phyloP scores from a whole-genome alignment of 2,113 vertebrate genomes.

The Scalopus aquaticus region DNA sequence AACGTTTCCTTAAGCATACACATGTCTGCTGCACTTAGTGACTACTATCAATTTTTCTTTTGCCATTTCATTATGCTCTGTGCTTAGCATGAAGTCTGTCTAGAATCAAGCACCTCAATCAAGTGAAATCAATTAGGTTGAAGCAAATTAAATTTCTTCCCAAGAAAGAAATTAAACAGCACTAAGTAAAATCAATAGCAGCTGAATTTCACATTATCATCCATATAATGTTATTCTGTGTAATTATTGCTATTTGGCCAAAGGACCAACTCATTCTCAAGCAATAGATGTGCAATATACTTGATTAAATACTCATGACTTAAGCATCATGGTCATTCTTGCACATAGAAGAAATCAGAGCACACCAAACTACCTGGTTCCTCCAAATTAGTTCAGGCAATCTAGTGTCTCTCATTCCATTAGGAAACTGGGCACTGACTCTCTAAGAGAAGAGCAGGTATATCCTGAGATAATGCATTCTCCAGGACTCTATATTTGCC shows the following conservation, averaged over 20 bases:
- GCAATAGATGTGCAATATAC: neutral
- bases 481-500: neutral
- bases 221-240: neutral
- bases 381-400: neutral
- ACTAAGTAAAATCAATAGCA: slow-evolving; percentile 16
- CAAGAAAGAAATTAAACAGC: slow-evolving; percentile 28
- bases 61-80: neutral
- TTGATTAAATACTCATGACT: neutral
- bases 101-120: neutral
- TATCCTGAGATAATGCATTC: neutral
- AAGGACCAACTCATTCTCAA: neutral
- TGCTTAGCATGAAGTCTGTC: neutral
- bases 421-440: neutral
- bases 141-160: slow-evolving; percentile 15
- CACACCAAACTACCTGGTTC: neutral
- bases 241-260: neutral
- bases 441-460: neutral
- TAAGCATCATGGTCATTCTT: neutral
- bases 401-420: neutral
- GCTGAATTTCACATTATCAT: neutral
- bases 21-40: neutral
- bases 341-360: neutral
- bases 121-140: neutral
- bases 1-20: neutral
- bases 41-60: neutral